Evolutionary conservation across 2,797 vertebrate species (phyloP), one percentile per base, ranked within the genome.

Genomic region (Synaphobranchus kaupii): DNA sequence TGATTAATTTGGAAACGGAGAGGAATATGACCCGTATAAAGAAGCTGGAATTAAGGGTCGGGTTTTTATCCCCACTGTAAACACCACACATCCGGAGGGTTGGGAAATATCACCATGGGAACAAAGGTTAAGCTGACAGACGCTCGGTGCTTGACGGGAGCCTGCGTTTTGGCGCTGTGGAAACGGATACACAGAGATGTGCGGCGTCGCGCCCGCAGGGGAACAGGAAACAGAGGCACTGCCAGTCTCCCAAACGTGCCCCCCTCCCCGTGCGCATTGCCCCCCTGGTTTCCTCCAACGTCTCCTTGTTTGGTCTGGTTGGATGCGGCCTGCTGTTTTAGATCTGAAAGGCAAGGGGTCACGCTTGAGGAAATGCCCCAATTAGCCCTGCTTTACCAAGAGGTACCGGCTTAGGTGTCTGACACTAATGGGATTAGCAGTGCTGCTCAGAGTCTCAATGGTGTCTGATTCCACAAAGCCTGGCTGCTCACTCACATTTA

Each of bases 361-460:
- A 80, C 82, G 73, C 56, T 80, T 25, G 84, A 78, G 86, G 83
- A 86, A 86, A 58, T 87, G 48, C 3, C 17, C 83, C 84, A 90
- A 88, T 88, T 91, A 90, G 87, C 85, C 88, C 85, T n/a, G 81
- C 86, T 89, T 91, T 82, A 89, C 84, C 48, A 85, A 84, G 83
- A 60, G 87, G 84, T 82, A 44, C 81, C 84, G 81, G 86, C 86
- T 82, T 85, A 87, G 85, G 87, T 85, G 86, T 89, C 84, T 89
- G 88, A 88, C 84, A 85, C 58, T 92, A 89, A 92, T 88, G 89
- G 87, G 86, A 91, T 92, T 91, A 88, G 60, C 39, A 71, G 52
- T 39, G 73, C 73, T 88, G 50, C 1, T 81, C 66, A 9, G 20
- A 6, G 34, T 82, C 52, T 50, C 22, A 68, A 84, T 80, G 39